phyloP scores from a whole-genome alignment of 2,888 invertebrate genomes.

The Drosophila seclusa region DNA sequence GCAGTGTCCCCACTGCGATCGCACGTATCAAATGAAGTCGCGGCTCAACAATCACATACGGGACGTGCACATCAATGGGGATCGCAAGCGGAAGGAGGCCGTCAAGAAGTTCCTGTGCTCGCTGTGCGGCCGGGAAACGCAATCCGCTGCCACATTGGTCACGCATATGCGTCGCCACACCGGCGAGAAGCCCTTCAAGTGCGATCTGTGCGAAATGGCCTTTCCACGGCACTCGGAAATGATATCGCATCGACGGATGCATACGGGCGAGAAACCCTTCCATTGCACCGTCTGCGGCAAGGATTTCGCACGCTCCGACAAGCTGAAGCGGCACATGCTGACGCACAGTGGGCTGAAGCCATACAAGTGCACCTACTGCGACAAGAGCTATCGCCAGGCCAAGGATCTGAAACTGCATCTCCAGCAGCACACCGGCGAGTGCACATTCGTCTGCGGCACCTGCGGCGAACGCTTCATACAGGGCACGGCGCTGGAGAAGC shows the following conservation, averaged over 20 bases:
- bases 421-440: constrained; percentile 88
- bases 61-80: constrained; percentile 69
- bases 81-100: constrained; percentile 72
- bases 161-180: constrained; percentile 89
- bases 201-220: constrained; percentile 85
- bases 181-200: constrained; percentile 87
- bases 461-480: constrained; percentile 86
- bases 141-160: constrained; percentile 87
- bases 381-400: constrained; percentile 88
- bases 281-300: constrained; percentile 88
- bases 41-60: constrained; percentile 73
- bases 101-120: constrained; percentile 86
- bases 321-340: constrained; percentile 87
- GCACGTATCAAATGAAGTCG: constrained; percentile 80
- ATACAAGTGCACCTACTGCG: constrained; percentile 86
- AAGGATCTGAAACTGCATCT: constrained; percentile 89
- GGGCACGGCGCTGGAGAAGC: constrained; percentile 88
- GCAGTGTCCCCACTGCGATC: constrained; percentile 87
- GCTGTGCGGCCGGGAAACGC: constrained; percentile 87
- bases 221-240: constrained; percentile 87
- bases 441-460: constrained; percentile 70
- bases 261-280: constrained; percentile 88
- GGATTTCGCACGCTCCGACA: constrained; percentile 85
- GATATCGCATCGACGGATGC: constrained; percentile 88
- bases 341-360: constrained; percentile 86